Base-by-base conservation (phyloP, 2,888 invertebrate genomes). In the Prosapia bicincta region DNA sequence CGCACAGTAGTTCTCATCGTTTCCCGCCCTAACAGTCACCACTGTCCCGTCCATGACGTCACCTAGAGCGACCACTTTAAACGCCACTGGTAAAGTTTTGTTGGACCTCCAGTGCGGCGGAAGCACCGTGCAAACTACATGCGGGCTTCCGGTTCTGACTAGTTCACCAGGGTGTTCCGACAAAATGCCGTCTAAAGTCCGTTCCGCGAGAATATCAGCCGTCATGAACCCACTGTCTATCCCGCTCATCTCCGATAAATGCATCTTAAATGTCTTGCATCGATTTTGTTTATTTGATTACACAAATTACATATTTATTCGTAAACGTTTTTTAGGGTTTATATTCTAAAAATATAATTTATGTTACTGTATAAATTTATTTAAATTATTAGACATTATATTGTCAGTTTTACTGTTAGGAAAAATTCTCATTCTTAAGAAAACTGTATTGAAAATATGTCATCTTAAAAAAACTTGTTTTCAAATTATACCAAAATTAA, bases 91-190 rank as follows among this genome's bases (percentile, higher is more conserved):
- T 73, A 99, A 88, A 13, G 98, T 97, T 87, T 99, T 99, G 87
- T 99, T 99, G 32, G 93, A 97, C 79, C 99, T 89, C 98, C 98
- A 99, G 85, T 99, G 99, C 0, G 92, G 92, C 70, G 99, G 98
- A 81, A 99, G 86, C 32, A 95, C 93, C 78, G 98, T 96, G 81
- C 83, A 88, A 82, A 97, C 93, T 85, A 98, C 93, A 87, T 96
- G 93, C 0, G 97, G 97, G 83, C 94, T 92, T n/a, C 98, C 98
- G 80, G 99, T 99, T 84, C 96, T 90, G 77, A 97, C 92, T 80
- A 98, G 87, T 86, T 96, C 96, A 23, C 96, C 97, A 2, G 96
- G 96, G 86, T 97, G 96, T 83, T 97, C 96, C 73, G 95, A 93
- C 78, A 97, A 86, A 78, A 95, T 87, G 71, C 94, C 93, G 84